These are phyloP conservation scores for Atrina japonica DNA, from an alignment of 2,888 invertebrate genomes.

Conservation along the genomic window DNA sequence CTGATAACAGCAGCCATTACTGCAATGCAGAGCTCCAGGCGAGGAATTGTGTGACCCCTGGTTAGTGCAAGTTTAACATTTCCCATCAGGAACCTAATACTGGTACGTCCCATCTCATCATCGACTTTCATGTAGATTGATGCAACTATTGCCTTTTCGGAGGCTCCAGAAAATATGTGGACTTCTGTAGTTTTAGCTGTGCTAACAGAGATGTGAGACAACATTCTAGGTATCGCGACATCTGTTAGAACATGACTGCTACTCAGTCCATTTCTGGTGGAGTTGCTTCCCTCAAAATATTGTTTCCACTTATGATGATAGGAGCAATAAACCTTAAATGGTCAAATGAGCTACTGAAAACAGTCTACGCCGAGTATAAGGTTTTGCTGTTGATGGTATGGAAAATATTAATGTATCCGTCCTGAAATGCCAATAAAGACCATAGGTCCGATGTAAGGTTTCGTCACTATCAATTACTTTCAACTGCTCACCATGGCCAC, in stretches of 20 bases:
- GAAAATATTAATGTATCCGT: no score
- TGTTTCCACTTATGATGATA: slow-evolving; percentile 43
- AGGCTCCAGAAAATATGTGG: slow-evolving; percentile 54
- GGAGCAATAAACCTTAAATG: slow-evolving; percentile 38
- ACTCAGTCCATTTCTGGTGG: slow-evolving; percentile 45
- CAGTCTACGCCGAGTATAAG: slow-evolving; percentile 46
- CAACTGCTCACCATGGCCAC: slow-evolving; percentile 43
- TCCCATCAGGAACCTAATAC: no score
- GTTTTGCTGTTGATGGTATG: no score
- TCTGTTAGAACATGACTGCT: slow-evolving; percentile 26
- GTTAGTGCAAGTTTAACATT: slow-evolving; percentile 38
- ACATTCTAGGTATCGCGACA: slow-evolving; percentile 34
- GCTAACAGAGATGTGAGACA: no score
- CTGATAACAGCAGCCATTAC: slow-evolving; percentile 48
- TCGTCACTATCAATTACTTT: slow-evolving; percentile 21
- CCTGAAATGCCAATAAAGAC: no score
- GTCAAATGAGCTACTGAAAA: slow-evolving; percentile 45
- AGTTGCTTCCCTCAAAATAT: slow-evolving; percentile 36
- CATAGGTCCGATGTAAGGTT: no score
- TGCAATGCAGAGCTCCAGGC: slow-evolving; percentile 55
- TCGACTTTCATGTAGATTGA: slow-evolving; percentile 39
- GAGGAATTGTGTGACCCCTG: slow-evolving; percentile 55
- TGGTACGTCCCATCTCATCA: no score
- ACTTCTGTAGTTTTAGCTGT: slow-evolving; percentile 12
- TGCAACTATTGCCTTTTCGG: slow-evolving; percentile 53